phyloP scores from a whole-genome alignment of 2,888 invertebrate genomes.

The Neria commutata region DNA sequence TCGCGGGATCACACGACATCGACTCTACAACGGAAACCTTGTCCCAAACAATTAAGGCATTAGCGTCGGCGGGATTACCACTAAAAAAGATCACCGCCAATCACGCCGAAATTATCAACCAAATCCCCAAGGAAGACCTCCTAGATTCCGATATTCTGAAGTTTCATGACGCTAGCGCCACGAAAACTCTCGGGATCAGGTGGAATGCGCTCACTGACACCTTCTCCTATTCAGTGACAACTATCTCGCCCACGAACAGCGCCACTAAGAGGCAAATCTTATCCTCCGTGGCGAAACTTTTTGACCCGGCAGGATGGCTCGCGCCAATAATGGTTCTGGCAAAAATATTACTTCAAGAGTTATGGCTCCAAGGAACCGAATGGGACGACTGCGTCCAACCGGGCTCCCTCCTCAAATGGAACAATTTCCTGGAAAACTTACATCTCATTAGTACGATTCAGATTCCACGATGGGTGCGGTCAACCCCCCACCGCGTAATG shows the following conservation, averaged over 20 bases:
- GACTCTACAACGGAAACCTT: background rate
- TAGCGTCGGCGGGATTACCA: constrained; percentile 15
- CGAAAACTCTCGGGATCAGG: constrained; percentile 7
- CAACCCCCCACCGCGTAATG: background rate
- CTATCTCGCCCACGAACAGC: background rate
- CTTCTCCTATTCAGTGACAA: background rate
- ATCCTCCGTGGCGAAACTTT: background rate
- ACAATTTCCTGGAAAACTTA: no score
- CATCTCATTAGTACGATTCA: background rate
- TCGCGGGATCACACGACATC: constrained; percentile 19
- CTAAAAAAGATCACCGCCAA: constrained; percentile 8
- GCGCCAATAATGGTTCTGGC: constrained; percentile 1
- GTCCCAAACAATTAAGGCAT: background rate
- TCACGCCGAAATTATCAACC: background rate
- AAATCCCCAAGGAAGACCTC: background rate
- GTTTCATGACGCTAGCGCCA: constrained; percentile 6
- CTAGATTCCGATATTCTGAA: background rate
- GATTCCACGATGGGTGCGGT: constrained; percentile 23
- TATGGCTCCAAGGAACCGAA: background rate
- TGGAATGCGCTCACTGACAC: constrained; percentile 6
- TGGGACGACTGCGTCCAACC: background rate
- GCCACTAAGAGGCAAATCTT: background rate
- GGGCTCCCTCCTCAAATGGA: background rate
- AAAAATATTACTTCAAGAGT: no score
- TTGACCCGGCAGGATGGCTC: no score